Percentiles rank a stretch among this genome's conserved stretches.
Evolutionary conservation across 2,888 invertebrate genomes (phyloP).

Genomic region (Vanessa cardui): DNA sequence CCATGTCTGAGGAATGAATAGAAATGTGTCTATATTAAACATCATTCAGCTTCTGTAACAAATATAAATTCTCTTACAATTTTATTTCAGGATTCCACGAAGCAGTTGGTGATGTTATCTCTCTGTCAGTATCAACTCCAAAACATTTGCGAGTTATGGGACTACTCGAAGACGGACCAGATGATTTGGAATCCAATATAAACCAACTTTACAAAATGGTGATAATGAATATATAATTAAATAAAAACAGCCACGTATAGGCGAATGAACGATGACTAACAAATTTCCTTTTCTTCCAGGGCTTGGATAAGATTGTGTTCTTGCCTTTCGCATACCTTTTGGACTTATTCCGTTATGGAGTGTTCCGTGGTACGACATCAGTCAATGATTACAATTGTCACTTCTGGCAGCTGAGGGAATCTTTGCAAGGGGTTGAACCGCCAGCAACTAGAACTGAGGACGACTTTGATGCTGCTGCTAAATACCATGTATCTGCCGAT

Average conservation of each 20-base stretch:
- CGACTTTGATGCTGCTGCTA: slow-evolving; percentile 86
- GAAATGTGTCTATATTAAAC: too few relatives aligned
- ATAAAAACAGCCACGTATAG: too few relatives aligned
- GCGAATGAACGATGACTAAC: too few relatives aligned
- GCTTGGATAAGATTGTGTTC: slow-evolving; percentile 87
- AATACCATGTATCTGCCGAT: slow-evolving; percentile 86
- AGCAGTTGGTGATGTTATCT: slow-evolving; percentile 88
- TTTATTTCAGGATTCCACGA: slow-evolving; percentile 85
- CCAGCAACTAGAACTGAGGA: slow-evolving; percentile 83
- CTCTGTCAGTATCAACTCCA: slow-evolving; percentile 86
- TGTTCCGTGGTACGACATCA: slow-evolving; percentile 84
- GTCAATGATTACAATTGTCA: slow-evolving; percentile 85
- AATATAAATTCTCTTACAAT: background rate
- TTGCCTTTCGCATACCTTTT: slow-evolving; percentile 87
- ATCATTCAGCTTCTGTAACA: too few relatives aligned
- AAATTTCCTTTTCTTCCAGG: slow-evolving; percentile 59
- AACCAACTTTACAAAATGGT: slow-evolving; percentile 86
- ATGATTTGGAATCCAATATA: slow-evolving; percentile 84
- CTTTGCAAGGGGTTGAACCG: slow-evolving; percentile 85
- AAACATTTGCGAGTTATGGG: slow-evolving; percentile 88
- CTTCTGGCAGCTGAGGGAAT: slow-evolving; percentile 84
- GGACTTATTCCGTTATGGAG: slow-evolving; percentile 87
- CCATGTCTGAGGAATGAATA: too few relatives aligned
- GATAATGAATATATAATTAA: slow-evolving; percentile 34
- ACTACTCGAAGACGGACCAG: slow-evolving; percentile 82